Percentiles rank a stretch among this genome's conserved stretches.
These are phyloP conservation scores for Rhabdophis nuchalis DNA, from an alignment of 2,797 vertebrate genomes.

Conservation along the genomic window DNA sequence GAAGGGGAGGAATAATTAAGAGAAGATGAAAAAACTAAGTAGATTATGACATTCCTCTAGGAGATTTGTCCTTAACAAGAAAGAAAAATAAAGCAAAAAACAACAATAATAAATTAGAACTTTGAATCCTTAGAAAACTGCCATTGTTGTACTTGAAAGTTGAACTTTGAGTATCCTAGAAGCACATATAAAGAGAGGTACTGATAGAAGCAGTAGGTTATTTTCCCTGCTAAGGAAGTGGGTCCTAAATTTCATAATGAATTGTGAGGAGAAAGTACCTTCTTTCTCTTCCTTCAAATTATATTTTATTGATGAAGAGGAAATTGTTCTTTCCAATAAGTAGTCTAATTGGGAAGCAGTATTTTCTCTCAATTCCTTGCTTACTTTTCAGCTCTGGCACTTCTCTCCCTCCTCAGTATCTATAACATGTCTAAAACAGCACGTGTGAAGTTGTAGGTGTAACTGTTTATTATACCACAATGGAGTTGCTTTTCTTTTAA, in stretches of 20 bases:
- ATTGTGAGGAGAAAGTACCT: not conserved
- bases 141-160: not conserved
- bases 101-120: not conserved
- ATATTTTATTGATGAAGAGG: not conserved
- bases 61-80: not conserved
- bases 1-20: not conserved
- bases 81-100: not conserved
- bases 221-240: not conserved
- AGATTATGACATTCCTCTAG: not conserved
- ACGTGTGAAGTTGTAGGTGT: not conserved
- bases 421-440: not conserved
- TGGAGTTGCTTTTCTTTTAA: not conserved
- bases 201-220: not conserved
- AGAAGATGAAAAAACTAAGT: not conserved
- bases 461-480: not conserved
- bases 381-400: not conserved
- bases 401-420: not conserved
- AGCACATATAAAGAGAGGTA: not conserved
- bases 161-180: not conserved
- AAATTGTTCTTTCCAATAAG: not conserved
- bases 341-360: not conserved
- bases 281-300: not conserved
- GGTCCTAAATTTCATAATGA: not conserved
- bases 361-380: not conserved
- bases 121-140: not conserved